Conservation (phyloP, 2,113 vertebrate species). For the Pagrus major region DNA sequence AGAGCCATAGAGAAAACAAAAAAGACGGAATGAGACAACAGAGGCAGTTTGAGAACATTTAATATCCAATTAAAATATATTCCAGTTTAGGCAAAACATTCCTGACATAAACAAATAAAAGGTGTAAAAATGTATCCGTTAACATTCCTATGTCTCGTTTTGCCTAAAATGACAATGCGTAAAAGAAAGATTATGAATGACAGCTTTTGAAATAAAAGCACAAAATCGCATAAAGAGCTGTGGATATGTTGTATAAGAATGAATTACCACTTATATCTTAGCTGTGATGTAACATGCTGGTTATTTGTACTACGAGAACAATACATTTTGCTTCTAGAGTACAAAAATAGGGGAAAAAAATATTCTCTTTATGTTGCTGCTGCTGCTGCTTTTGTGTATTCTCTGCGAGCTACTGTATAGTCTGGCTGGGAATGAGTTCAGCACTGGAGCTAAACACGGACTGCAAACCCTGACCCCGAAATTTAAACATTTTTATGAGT, state of each 20-base stretch:
- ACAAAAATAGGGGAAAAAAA: conserved; percentile 76
- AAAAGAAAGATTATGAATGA: conserved; percentile 5
- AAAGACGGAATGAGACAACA: background rate
- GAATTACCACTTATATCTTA: background rate
- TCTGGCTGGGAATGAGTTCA: conserved; percentile 5
- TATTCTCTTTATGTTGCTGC: conserved; percentile 32
- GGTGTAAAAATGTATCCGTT: conserved; percentile 22
- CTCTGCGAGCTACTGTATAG: conserved; percentile 25
- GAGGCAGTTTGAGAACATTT: conserved; percentile 49
- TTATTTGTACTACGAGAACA: conserved; percentile 27
- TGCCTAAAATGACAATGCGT: background rate
- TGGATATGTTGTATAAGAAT: conserved; percentile 9
- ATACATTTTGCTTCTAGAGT: conserved; percentile 38
- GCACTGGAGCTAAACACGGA: background rate
- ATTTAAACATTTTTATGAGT: background rate
- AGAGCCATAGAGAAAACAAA: conserved; percentile 2
- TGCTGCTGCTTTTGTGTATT: conserved; percentile 38
- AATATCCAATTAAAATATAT: conserved; percentile 70
- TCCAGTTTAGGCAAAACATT: conserved; percentile 54
- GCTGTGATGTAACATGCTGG: conserved; percentile 36
- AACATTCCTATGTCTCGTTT: conserved; percentile 2
- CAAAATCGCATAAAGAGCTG: conserved; percentile 17
- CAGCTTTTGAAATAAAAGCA: conserved; percentile 11
- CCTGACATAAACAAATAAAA: conserved; percentile 25
- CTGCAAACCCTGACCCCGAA: conserved; percentile 4